These are phyloP conservation scores for Coreius guichenoti DNA, from an alignment of 2,797 vertebrate genomes.

Conservation along the genomic window DNA sequence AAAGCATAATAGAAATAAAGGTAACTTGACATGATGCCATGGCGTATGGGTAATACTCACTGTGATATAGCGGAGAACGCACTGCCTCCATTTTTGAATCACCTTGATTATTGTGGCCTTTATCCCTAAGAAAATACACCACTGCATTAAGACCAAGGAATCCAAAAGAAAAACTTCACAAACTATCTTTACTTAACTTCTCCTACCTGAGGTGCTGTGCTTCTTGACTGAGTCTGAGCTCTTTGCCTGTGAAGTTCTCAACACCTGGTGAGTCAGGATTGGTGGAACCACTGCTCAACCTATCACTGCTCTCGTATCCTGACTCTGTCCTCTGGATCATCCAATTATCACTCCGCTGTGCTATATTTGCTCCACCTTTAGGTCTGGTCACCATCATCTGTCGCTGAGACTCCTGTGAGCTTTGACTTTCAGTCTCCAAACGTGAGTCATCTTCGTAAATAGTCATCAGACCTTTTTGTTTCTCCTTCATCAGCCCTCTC, in stretches of 20 bases:
- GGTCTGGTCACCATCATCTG: constrained; percentile 52
- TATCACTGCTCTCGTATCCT: constrained; percentile 94
- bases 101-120: constrained; percentile 71
- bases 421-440: constrained; percentile 87
- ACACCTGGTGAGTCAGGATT: constrained; percentile 87
- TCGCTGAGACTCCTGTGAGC: constrained; percentile 86
- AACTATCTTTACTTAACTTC: constrained; percentile 54
- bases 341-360: constrained; percentile 84
- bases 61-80: constrained; percentile 73
- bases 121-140: constrained; percentile 67
- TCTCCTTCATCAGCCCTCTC: constrained; percentile 70
- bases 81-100: constrained; percentile 68
- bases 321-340: constrained; percentile 94
- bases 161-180: not conserved
- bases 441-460: constrained; percentile 95
- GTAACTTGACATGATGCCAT: not conserved
- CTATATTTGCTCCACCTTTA: constrained; percentile 78
- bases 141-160: constrained; percentile 12
- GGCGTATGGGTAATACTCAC: constrained; percentile 66
- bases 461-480: constrained; percentile 90
- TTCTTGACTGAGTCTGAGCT: constrained; percentile 76
- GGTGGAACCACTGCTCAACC: constrained; percentile 91
- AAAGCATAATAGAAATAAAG: not conserved
- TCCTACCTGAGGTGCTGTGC: constrained; percentile 80
- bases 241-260: constrained; percentile 77